Evolutionary conservation across 2,113 vertebrate genomes (phyloP).

Genomic region (Lethenteron reissneri): DNA sequence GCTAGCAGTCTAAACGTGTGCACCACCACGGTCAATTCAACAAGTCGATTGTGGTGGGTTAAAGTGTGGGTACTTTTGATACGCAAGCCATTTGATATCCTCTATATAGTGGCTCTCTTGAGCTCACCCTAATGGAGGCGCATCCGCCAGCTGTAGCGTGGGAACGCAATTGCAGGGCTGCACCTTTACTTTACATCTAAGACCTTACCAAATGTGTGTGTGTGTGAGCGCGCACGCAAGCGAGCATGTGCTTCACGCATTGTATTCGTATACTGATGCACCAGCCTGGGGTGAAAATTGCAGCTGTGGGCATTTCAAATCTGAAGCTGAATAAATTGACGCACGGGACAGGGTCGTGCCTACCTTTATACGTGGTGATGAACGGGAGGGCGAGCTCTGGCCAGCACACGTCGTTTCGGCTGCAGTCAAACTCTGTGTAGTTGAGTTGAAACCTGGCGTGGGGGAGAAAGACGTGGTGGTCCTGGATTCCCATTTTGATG

Average conservation of each 20-base stretch:
- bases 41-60: too few relatives aligned
- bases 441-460: constrained; percentile 50
- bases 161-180: too few relatives aligned
- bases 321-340: background rate
- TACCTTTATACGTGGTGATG: constrained; percentile 61
- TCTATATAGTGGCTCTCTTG: too few relatives aligned
- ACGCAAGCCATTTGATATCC: too few relatives aligned
- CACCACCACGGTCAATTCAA: too few relatives aligned
- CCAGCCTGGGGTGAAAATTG: background rate
- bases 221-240: background rate
- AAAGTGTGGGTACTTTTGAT: too few relatives aligned
- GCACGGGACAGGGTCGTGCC: background rate
- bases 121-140: too few relatives aligned
- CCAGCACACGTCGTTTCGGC: constrained; percentile 70
- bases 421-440: constrained; percentile 75
- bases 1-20: too few relatives aligned
- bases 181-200: background rate
- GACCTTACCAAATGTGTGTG: background rate
- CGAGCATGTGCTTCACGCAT: background rate
- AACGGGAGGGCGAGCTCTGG: constrained; percentile 57
- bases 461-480: background rate
- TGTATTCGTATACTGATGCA: background rate
- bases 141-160: too few relatives aligned
- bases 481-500: background rate
- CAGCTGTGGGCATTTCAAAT: background rate